Evolutionary conservation across 2,888 invertebrate species (phyloP).

Genomic region (Drosophila barbarae): DNA sequence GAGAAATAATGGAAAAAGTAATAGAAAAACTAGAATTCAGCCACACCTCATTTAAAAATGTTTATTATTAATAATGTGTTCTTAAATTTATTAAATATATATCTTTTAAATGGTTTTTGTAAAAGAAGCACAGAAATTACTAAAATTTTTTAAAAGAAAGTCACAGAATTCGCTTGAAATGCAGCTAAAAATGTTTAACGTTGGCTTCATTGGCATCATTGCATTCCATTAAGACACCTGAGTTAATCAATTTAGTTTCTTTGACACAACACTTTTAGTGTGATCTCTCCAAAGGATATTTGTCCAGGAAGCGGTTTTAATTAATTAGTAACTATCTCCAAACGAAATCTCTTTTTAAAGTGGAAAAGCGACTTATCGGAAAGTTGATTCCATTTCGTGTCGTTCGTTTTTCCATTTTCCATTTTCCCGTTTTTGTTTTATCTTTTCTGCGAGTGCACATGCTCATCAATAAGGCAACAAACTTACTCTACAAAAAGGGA

Average conservation of each 20-base stretch:
- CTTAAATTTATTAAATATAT: too few species aligned
- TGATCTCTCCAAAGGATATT: background rate
- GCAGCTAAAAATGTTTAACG: background rate
- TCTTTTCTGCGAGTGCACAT: conserved; percentile 6
- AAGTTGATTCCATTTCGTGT: background rate
- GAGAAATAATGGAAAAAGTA: background rate
- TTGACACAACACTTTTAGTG: background rate
- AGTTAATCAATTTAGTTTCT: background rate
- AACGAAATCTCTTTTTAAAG: background rate
- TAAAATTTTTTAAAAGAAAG: background rate
- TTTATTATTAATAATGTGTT: too few species aligned
- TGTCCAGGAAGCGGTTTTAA: background rate
- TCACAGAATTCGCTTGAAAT: background rate
- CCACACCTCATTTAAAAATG: too few species aligned
- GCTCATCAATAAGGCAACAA: conserved; percentile 37
- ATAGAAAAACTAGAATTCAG: background rate
- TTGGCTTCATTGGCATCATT: background rate
- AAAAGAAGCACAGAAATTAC: background rate
- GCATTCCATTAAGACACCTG: background rate
- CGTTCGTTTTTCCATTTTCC: background rate
- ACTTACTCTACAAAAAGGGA: conserved; percentile 12
- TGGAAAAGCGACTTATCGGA: background rate
- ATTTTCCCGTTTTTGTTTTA: background rate
- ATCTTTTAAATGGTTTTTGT: too few species aligned
- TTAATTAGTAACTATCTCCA: conserved; percentile 3